Evolutionary conservation across 2,797 vertebrate genomes (phyloP).

Genomic region (Pangasius djambal): DNA sequence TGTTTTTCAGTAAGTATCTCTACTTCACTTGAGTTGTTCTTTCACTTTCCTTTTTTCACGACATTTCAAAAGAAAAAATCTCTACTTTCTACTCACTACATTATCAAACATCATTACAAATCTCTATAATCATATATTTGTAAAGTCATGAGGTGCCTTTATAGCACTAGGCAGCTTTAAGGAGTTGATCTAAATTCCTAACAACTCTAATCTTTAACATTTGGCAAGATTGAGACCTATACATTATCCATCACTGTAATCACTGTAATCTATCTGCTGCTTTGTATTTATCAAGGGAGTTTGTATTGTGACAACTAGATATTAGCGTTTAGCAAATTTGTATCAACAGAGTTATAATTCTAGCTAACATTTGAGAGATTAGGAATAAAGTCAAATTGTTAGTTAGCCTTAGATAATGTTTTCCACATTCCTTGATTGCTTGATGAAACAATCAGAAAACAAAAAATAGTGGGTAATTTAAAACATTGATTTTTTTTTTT

Average conservation of each 20-base stretch:
- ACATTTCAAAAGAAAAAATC: neutral
- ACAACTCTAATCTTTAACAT: neutral
- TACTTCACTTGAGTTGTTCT: neutral
- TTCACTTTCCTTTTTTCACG: neutral
- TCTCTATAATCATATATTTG: neutral
- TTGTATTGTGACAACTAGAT: neutral
- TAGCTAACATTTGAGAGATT: neutral
- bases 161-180: neutral
- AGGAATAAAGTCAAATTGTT: neutral
- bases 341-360: neutral
- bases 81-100: neutral
- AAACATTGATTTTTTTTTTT: neutral
- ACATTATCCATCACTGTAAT: no score
- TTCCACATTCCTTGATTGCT: neutral
- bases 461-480: neutral
- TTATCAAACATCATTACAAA: neutral
- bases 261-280: neutral
- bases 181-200: neutral
- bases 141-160: neutral
- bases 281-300: neutral
- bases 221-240: neutral
- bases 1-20: neutral
- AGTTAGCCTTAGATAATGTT: neutral
- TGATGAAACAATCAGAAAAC: neutral
- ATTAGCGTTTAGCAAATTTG: neutral